These are phyloP conservation scores for Cyprinella venusta DNA, from an alignment of 2,797 vertebrate genomes.

Conservation along the genomic window DNA sequence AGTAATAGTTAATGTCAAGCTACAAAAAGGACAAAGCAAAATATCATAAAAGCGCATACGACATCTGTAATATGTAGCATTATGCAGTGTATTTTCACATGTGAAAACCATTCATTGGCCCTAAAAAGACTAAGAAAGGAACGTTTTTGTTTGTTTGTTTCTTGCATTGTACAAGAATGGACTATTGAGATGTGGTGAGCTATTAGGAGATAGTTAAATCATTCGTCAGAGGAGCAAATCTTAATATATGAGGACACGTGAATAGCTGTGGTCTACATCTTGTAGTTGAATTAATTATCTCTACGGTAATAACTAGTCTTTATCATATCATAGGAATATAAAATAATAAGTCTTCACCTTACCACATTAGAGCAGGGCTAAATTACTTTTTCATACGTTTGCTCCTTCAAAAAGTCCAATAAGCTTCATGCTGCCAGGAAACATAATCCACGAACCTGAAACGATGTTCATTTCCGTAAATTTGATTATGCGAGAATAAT, in stretches of 20 bases:
- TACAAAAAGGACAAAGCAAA: too few species aligned
- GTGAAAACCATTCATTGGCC: neutral
- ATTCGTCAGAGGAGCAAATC: neutral
- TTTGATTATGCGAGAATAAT: constrained; percentile 40
- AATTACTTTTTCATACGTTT: constrained; percentile 28
- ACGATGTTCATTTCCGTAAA: constrained; percentile 23
- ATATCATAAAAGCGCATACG: too few species aligned
- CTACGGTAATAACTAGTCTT: constrained; percentile 13
- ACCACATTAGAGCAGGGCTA: neutral
- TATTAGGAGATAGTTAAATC: neutral
- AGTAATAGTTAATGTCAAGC: too few species aligned
- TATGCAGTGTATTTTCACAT: neutral
- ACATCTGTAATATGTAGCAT: neutral
- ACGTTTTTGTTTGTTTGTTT: neutral
- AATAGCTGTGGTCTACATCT: neutral
- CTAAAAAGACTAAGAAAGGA: neutral
- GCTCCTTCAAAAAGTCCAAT: constrained; percentile 37
- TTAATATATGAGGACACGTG: neutral
- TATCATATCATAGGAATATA: constrained; percentile 9
- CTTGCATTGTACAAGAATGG: neutral
- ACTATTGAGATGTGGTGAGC: neutral
- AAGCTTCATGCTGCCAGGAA: constrained; percentile 27
- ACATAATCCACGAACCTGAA: constrained; percentile 16
- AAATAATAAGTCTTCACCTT: constrained; percentile 11
- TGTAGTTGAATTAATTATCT: neutral